Conservation (phyloP, 2,888 invertebrate genomes). For the Dicyrtoma fusca region DNA sequence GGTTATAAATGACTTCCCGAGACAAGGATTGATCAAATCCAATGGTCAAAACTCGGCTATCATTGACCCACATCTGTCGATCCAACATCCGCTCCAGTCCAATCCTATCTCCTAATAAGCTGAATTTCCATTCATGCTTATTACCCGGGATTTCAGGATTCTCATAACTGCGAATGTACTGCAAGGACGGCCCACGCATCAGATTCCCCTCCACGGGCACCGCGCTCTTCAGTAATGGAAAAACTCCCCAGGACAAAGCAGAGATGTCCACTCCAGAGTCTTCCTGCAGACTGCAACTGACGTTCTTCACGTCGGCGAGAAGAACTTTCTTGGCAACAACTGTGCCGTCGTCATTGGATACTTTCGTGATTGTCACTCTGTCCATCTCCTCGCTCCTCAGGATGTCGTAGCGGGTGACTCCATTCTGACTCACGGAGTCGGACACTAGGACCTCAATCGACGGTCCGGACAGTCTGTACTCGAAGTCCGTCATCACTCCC, state of each 20-base stretch:
- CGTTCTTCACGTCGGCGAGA: slow-evolving; percentile 51
- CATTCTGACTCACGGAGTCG: slow-evolving; percentile 50
- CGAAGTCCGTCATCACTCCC: slow-evolving; percentile 54
- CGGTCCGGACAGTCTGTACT: slow-evolving; percentile 49
- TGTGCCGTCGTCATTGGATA: slow-evolving; percentile 44
- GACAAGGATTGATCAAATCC: slow-evolving; percentile 91
- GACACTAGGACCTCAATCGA: slow-evolving; percentile 51
- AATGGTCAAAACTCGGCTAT: slow-evolving; percentile 82
- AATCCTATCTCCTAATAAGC: slow-evolving; percentile 52
- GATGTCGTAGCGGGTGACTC: slow-evolving; percentile 50
- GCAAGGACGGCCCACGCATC: slow-evolving; percentile 54
- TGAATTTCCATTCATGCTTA: slow-evolving; percentile 56
- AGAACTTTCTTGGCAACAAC: slow-evolving; percentile 49
- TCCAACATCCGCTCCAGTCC: slow-evolving; percentile 54
- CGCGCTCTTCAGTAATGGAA: slow-evolving; percentile 50
- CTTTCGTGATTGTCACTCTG: slow-evolving; percentile 51
- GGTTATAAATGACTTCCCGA: slow-evolving; percentile 86
- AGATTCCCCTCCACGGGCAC: slow-evolving; percentile 54
- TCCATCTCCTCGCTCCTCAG: slow-evolving; percentile 52
- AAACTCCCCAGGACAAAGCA: slow-evolving; percentile 53
- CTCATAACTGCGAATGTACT: slow-evolving; percentile 49
- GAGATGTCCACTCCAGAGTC: slow-evolving; percentile 51
- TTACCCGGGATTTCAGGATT: slow-evolving; percentile 42
- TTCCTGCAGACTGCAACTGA: slow-evolving; percentile 51
- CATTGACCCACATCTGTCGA: slow-evolving; percentile 73